These are phyloP conservation scores for Aramus guarauna DNA, from an alignment of 2,113 vertebrate species.

Conservation along the genomic window DNA sequence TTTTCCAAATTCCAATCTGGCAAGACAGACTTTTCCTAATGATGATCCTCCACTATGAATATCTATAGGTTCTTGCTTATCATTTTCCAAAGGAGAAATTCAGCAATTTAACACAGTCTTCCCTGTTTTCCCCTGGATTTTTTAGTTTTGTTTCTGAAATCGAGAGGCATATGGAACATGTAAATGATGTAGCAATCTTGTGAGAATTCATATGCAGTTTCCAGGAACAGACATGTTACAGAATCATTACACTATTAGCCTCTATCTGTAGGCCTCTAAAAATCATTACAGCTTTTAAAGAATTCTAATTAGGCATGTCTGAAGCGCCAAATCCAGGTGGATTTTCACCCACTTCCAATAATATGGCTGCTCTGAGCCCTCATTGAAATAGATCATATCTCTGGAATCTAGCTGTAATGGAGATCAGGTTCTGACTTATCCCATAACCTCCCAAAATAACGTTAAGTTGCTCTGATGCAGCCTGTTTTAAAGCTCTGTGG, in stretches of 20 bases:
- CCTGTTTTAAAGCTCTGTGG: conserved; percentile 17
- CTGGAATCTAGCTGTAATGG: conserved; percentile 44
- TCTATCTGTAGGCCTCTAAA: conserved; percentile 14
- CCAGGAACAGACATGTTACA: neutral
- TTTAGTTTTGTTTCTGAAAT: neutral
- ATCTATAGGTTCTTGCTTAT: neutral
- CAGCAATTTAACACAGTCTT: neutral
- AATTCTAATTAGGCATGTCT: conserved; percentile 60
- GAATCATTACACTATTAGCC: neutral
- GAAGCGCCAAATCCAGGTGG: conserved; percentile 52
- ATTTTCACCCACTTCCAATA: conserved; percentile 65
- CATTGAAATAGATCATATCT: conserved; percentile 32
- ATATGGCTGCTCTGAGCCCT: conserved; percentile 17
- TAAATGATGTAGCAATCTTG: neutral
- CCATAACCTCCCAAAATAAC: conserved; percentile 57
- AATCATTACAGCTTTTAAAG: conserved; percentile 59
- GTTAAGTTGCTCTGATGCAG: conserved; percentile 29
- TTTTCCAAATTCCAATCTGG: neutral
- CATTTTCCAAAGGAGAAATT: neutral
- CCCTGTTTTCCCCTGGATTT: neutral
- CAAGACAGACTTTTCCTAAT: neutral
- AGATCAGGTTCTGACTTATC: conserved; percentile 49
- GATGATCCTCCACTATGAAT: neutral
- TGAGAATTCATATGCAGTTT: neutral
- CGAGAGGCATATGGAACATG: neutral